phyloP scores from a whole-genome alignment of 2,113 vertebrate species.

The Crotalus viridis region DNA sequence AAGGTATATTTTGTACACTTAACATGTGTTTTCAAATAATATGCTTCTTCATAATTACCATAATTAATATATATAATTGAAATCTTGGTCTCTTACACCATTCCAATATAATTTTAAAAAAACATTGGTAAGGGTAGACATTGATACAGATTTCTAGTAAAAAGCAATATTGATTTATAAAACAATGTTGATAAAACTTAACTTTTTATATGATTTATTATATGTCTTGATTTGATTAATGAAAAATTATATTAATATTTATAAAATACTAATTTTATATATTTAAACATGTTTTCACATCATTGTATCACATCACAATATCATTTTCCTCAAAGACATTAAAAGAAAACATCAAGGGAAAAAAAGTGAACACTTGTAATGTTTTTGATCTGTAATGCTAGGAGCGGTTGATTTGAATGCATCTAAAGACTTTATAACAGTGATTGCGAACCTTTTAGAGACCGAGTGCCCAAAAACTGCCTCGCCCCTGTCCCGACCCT shows the following conservation, averaged over 20 bases:
- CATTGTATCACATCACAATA: no score
- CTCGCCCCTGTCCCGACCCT: no score
- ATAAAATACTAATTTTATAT: background rate
- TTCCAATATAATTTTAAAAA: background rate
- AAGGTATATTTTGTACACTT: background rate
- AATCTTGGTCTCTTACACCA: background rate
- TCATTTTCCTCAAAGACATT: background rate
- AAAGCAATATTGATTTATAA: background rate
- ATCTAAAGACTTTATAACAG: background rate
- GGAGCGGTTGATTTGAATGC: background rate
- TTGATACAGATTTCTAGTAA: background rate
- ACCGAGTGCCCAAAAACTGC: no score
- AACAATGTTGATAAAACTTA: background rate
- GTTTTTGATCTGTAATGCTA: background rate
- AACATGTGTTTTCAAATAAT: background rate
- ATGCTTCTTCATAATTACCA: background rate
- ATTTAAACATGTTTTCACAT: background rate
- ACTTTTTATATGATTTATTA: background rate
- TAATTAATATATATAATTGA: background rate
- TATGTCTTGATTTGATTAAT: background rate
- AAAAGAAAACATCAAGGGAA: background rate
- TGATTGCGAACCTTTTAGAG: no score
- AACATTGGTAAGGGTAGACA: background rate
- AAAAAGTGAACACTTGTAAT: background rate
- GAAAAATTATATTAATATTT: no score